Evolutionary conservation across 2,113 vertebrate species (phyloP).

Genomic region (Leucopsar rothschildi): DNA sequence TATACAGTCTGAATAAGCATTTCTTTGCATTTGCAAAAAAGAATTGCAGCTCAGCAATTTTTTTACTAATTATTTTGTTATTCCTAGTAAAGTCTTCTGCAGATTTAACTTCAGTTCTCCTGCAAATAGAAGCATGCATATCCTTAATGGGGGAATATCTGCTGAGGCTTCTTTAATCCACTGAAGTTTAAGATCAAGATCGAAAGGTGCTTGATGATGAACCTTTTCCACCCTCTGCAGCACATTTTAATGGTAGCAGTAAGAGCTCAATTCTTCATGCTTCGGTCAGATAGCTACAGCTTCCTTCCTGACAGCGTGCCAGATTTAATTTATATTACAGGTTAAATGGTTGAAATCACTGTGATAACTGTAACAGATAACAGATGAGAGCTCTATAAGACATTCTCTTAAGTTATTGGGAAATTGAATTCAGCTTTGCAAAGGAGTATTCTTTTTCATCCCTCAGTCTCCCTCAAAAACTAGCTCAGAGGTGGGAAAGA

Average conservation of each 20-base stretch:
- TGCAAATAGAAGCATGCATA: not conserved
- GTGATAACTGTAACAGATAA: not conserved
- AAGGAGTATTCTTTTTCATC: not conserved
- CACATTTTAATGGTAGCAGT: not conserved
- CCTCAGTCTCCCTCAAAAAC: not conserved
- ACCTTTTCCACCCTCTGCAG: not conserved
- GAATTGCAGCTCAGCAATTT: not conserved
- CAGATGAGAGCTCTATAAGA: not conserved
- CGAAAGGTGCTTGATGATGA: not conserved
- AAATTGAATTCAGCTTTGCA: not conserved
- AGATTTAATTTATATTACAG: not conserved
- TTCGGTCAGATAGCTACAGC: not conserved
- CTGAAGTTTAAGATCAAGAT: not conserved
- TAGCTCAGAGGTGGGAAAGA: not conserved
- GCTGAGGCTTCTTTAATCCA: not conserved
- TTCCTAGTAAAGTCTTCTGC: not conserved
- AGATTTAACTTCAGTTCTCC: not conserved
- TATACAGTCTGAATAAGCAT: not conserved
- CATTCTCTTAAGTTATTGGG: not conserved
- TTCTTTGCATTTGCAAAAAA: not conserved
- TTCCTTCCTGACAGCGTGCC: not conserved
- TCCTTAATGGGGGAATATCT: not conserved
- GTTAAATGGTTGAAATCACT: not conserved
- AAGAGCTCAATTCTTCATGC: not conserved
- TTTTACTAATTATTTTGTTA: not conserved